Evolutionary conservation across 2,888 invertebrate genomes (phyloP), one percentile per base, ranked within the genome.

Genomic region (Drosophila demipolita): DNA sequence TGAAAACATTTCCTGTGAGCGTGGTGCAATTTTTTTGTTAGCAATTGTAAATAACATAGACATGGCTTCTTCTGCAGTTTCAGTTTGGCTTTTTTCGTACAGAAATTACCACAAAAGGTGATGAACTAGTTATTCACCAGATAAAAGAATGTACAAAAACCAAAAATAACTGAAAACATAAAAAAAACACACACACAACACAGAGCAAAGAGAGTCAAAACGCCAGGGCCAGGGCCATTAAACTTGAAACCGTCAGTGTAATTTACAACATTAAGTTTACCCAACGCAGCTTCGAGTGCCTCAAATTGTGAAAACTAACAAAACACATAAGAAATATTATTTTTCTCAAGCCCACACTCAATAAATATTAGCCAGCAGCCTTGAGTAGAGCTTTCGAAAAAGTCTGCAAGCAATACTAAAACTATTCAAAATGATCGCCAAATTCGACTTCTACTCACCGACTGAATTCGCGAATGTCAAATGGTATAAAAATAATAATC

Each of bases 51-150:
- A 80, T 80, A 64, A 79, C 62, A 69, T 58, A 63, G 61, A 29
- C 33, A 12, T 36, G 35, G 23, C 38, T 48, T 77, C 66, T 73
- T 75, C 65, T 75, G 49, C 40, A 9, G 33, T 49, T 66, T 53
- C 54, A 36, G 66, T 62, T 33, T 63, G 38, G 35, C 53, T 48
- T 59, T 53, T 55, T 74, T 48, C 40, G 52, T 49, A 45, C 59
- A 62, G 69, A 67, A 66, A 65, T 69, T 67, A 68, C 79, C 79
- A 82, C 75, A 87, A 75, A 89, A 82, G 90, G 85, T 82, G 79
- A 69, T 63, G 73, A 76, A 75, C 52, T 78, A 69, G 74, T 69
- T 71, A 73, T 66, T 76, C 62, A 62, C 73, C 54, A 20, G 48
- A 33, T 76, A 74, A 62, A 64, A 62, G 73, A 60, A 67, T 65